Evolutionary conservation across 2,888 invertebrate genomes (phyloP), one percentile per base, ranked within the genome.

Genomic region (Micoletzkya japonica): DNA sequence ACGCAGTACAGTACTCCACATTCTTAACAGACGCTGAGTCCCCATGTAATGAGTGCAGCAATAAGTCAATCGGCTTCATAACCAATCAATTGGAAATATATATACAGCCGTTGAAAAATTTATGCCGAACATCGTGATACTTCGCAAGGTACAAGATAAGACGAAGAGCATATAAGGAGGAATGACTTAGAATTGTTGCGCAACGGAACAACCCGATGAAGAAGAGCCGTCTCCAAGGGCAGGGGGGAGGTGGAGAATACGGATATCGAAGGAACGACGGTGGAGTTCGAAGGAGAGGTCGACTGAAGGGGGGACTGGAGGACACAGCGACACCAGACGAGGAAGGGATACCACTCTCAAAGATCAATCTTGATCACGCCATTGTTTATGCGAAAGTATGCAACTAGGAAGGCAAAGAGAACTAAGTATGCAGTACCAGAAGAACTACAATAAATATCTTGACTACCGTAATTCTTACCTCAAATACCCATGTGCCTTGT

Each of bases 271-370:
- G 24, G 37, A 39, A 39, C 67, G 36, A 30, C 67, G 67, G 39
- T 67, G 67, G 7, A 67, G 57, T 32, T 67, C 67, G 44, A 67
- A 67, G 2, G 56, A 39, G 44, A 67, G 67, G 32, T 67, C 67
- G 28, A 39, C 49, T 14, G 56, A 57, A 24, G 67, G 67, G 44
- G 67, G 67, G 44, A 34, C 49, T 32, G 56, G 30, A 20, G 67
- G 67, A 30, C 56, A 26, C 26, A 67, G 57, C 6, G 67, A 57
- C n/a, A 44, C 30, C 30, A 67, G n/a, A 57, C 67, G 67, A 39
- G 67, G 67, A 14, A 67, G 57, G 24, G 56, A 37, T 7, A 67
- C n/a, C 7, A 67, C 57, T 26, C 67, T 67, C 30, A n/a, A 36
- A 52, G 14, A 54, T n/a, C 44, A 44, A n/a, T n/a, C n/a, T n/a